phyloP scores from a whole-genome alignment of 2,113 vertebrate species.

The Pao palembangensis region DNA sequence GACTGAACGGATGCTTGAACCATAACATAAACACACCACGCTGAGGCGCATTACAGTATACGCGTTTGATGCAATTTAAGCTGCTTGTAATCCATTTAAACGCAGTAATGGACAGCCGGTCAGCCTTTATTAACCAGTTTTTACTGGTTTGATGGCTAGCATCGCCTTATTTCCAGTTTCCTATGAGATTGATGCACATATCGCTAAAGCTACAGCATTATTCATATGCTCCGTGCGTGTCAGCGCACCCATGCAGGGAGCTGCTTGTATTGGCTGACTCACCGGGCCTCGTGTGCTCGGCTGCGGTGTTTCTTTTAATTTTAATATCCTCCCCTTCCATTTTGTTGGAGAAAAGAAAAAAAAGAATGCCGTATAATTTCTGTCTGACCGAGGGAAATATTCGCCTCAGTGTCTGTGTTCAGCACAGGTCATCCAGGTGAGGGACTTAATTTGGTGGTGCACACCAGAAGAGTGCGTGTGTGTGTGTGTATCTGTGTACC shows the following conservation, averaged over 20 bases:
- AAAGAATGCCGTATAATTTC: slow-evolving; percentile 22
- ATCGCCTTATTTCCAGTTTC: too few relatives aligned
- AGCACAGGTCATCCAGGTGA: neutral
- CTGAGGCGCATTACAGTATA: too few relatives aligned
- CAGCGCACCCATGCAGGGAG: slow-evolving; percentile 31
- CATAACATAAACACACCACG: too few relatives aligned
- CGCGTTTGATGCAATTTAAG: too few relatives aligned
- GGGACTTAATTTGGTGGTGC: slow-evolving; percentile 1
- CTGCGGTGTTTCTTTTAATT: slow-evolving; percentile 40
- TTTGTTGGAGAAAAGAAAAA: slow-evolving; percentile 1
- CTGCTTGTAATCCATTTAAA: too few relatives aligned
- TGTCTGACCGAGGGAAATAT: slow-evolving; percentile 30
- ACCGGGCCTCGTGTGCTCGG: slow-evolving; percentile 43
- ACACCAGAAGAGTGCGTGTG: neutral
- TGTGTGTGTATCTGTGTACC: neutral
- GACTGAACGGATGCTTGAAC: slow-evolving; percentile 18
- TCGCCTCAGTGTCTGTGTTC: slow-evolving; percentile 11
- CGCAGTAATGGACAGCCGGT: too few relatives aligned
- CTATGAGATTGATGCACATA: too few relatives aligned
- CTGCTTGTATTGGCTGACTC: slow-evolving; percentile 49
- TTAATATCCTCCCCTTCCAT: slow-evolving; percentile 38
- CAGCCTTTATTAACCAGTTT: too few relatives aligned
- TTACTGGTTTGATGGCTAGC: too few relatives aligned
- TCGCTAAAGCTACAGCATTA: too few relatives aligned
- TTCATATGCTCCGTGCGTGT: slow-evolving; percentile 7